Evolutionary conservation across 2,797 vertebrate genomes (phyloP).

Genomic region (Rousettus madagascariensis): DNA sequence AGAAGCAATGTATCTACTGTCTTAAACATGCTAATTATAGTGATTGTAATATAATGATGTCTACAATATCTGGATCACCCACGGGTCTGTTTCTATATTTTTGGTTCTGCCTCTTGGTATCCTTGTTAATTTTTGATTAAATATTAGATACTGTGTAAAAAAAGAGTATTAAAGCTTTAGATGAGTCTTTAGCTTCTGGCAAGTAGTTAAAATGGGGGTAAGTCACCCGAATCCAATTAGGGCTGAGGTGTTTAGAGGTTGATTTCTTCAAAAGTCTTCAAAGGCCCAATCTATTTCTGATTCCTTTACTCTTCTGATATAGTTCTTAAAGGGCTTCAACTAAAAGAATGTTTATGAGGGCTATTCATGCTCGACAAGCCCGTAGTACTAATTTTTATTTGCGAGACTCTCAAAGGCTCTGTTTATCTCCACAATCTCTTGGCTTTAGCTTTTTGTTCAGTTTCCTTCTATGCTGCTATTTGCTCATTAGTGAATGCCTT

Average conservation of each 20-base stretch:
- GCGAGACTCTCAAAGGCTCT: neutral
- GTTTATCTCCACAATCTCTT: neutral
- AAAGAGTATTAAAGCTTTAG: neutral
- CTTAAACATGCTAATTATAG: neutral
- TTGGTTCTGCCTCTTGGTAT: neutral
- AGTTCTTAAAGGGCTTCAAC: neutral
- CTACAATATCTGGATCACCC: neutral
- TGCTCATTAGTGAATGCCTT: neutral
- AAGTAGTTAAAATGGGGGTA: neutral
- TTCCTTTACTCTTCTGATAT: neutral
- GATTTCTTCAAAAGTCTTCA: neutral
- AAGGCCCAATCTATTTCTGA: neutral
- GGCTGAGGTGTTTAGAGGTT: neutral
- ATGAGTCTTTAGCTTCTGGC: neutral
- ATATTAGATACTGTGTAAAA: neutral
- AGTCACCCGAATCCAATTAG: neutral
- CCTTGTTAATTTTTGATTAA: neutral
- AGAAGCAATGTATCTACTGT: neutral
- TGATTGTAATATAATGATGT: neutral
- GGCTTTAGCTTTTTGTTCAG: neutral
- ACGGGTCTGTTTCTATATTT: conserved; percentile 18
- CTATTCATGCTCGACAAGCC: neutral
- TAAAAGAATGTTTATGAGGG: neutral
- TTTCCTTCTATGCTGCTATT: neutral
- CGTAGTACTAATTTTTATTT: neutral